Conservation (phyloP, 2,113 vertebrate species). For the Rhabdomys dilectus region DNA sequence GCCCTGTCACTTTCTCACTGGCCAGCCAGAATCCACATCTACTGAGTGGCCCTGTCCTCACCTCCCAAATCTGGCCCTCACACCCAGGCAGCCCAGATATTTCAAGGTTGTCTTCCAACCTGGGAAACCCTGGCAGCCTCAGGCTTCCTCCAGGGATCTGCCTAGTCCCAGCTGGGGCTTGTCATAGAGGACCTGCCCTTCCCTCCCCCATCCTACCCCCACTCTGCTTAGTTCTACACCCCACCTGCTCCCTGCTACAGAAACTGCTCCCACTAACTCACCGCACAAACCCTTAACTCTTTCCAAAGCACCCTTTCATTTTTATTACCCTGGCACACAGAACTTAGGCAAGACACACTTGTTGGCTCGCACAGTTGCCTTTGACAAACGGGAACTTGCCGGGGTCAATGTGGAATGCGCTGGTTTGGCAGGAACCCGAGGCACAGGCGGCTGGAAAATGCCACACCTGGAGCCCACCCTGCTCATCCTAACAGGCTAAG, state of each 20-base stretch:
- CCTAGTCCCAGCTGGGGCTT: not conserved
- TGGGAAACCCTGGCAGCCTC: not conserved
- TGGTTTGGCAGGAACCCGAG: too few species aligned
- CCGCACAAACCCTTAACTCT: not conserved
- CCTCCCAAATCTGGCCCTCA: not conserved
- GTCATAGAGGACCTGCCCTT: too few species aligned
- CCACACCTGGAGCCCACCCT: not conserved
- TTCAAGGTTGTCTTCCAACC: not conserved
- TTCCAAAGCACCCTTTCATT: not conserved
- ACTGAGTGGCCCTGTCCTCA: rapidly evolving
- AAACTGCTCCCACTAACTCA: not conserved
- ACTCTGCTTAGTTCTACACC: too few species aligned
- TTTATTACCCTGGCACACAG: not conserved
- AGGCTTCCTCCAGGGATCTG: not conserved
- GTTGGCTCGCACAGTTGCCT: not conserved
- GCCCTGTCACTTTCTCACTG: not conserved
- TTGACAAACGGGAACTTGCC: not conserved
- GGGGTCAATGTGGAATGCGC: rapidly evolving
- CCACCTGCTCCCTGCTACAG: too few species aligned
- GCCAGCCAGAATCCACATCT: not conserved
- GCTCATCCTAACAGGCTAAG: not conserved
- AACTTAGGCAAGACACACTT: not conserved
- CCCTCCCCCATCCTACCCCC: not conserved
- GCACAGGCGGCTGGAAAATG: not conserved
- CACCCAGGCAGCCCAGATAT: not conserved